Conservation (phyloP, 2,113 vertebrate species). For the Scatophagus argus region DNA sequence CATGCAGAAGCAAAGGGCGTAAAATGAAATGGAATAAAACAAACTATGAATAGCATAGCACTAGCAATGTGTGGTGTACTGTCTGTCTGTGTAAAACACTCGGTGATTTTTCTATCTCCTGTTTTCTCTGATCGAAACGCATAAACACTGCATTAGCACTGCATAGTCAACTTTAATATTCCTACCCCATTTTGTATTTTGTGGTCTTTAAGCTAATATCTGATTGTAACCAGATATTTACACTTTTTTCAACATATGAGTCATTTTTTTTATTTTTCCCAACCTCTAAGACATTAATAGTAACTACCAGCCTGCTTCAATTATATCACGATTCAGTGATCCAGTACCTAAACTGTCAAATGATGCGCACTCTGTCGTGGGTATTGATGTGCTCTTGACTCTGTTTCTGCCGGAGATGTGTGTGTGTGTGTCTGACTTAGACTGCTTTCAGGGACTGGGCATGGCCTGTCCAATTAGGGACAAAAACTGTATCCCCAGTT, state of each 20-base stretch:
- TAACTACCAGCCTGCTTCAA: neutral
- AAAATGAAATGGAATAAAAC: neutral
- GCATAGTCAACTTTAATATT: neutral
- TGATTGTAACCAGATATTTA: neutral
- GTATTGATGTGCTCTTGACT: constrained; percentile 33
- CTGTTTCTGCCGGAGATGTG: neutral
- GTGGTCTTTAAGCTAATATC: neutral
- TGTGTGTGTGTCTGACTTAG: constrained; percentile 1
- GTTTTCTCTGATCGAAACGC: neutral
- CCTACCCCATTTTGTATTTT: neutral
- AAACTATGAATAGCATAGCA: neutral
- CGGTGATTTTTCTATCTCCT: neutral
- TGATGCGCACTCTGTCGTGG: constrained; percentile 1
- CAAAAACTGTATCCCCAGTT: no score
- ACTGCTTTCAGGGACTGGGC: no score
- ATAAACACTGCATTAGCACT: neutral
- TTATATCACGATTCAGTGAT: constrained; percentile 21
- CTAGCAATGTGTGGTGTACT: no score
- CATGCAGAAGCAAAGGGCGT: neutral
- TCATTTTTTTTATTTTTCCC: neutral
- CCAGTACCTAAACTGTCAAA: constrained; percentile 30
- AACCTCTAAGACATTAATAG: neutral
- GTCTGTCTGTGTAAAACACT: neutral
- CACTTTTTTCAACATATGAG: neutral
- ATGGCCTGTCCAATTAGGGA: no score